Evolutionary conservation across 2,888 invertebrate species (phyloP).

Genomic region (Parthenolecanium corni): DNA sequence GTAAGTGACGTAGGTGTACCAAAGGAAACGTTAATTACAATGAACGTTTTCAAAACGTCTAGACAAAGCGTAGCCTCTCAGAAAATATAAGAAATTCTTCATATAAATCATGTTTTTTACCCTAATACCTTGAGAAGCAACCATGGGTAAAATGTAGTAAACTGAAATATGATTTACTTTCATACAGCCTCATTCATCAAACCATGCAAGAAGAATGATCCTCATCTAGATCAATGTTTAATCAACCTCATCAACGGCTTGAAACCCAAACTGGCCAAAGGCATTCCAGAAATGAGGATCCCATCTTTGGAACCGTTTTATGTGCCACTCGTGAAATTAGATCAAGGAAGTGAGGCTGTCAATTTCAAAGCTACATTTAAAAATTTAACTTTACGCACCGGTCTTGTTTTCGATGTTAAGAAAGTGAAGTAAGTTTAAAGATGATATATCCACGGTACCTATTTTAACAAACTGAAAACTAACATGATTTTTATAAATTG

Average conservation of each 20-base stretch:
- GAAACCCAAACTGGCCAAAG: constrained; percentile 32
- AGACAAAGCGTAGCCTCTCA: no score
- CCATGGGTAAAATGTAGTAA: no score
- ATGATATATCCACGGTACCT: neutral
- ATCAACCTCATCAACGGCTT: constrained; percentile 31
- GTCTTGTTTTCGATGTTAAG: constrained; percentile 30
- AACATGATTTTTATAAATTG: neutral
- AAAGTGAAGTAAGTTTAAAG: constrained; percentile 32
- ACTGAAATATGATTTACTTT: neutral
- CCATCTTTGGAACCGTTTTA: constrained; percentile 34
- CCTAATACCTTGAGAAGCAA: no score
- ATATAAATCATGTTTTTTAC: no score
- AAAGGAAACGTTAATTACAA: no score
- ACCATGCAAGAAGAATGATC: constrained; percentile 35
- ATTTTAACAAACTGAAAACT: neutral
- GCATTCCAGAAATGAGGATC: constrained; percentile 34
- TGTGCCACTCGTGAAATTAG: constrained; percentile 32
- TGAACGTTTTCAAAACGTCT: no score
- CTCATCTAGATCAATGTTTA: constrained; percentile 35
- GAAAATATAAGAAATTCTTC: no score
- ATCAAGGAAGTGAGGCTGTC: constrained; percentile 33
- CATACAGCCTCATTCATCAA: constrained; percentile 36
- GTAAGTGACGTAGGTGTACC: no score
- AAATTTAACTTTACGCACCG: constrained; percentile 32
- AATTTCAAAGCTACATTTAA: constrained; percentile 33